Percentiles rank a stretch among this genome's conserved stretches.
Conservation (phyloP, 2,888 invertebrate genomes). For the Platycheirus rosarum region DNA sequence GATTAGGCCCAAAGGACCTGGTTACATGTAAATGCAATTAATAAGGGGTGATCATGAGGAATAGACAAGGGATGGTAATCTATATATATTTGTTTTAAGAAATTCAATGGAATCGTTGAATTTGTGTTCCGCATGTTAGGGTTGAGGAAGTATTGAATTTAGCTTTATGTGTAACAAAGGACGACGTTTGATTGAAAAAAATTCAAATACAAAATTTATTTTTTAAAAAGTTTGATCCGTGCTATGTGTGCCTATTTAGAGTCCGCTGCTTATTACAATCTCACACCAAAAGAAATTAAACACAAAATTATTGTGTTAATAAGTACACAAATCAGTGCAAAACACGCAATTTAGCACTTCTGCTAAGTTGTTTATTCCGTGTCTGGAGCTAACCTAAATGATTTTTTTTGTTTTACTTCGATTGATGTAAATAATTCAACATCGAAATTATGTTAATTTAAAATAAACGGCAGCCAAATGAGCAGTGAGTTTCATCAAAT, state of each 20-base stretch:
- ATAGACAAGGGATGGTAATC: background rate
- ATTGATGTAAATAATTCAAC: conserved; percentile 36
- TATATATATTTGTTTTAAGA: background rate
- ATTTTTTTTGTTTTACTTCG: conserved; percentile 21
- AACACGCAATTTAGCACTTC: conserved; percentile 63
- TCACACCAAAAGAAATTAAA: conserved; percentile 60
- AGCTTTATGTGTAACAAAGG: too few relatives aligned
- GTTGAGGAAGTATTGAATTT: too few relatives aligned
- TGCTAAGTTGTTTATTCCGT: conserved; percentile 55
- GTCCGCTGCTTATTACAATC: too few relatives aligned
- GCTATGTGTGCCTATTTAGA: too few relatives aligned
- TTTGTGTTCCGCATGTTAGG: too few relatives aligned
- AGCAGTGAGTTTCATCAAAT: conserved; percentile 1
- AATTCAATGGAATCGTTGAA: too few relatives aligned
- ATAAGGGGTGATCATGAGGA: conserved; percentile 18
- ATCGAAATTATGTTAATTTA: conserved; percentile 42
- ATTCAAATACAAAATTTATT: too few relatives aligned
- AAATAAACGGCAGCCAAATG: conserved; percentile 23
- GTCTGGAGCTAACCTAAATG: conserved; percentile 37
- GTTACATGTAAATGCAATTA: conserved; percentile 64
- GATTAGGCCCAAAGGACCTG: conserved; percentile 64
- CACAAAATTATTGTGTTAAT: conserved; percentile 57
- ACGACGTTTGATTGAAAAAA: too few relatives aligned
- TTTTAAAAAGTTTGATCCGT: too few relatives aligned
- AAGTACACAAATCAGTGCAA: conserved; percentile 51